phyloP scores from a whole-genome alignment of 2,113 vertebrate genomes.

The Ciconia boyciana region DNA sequence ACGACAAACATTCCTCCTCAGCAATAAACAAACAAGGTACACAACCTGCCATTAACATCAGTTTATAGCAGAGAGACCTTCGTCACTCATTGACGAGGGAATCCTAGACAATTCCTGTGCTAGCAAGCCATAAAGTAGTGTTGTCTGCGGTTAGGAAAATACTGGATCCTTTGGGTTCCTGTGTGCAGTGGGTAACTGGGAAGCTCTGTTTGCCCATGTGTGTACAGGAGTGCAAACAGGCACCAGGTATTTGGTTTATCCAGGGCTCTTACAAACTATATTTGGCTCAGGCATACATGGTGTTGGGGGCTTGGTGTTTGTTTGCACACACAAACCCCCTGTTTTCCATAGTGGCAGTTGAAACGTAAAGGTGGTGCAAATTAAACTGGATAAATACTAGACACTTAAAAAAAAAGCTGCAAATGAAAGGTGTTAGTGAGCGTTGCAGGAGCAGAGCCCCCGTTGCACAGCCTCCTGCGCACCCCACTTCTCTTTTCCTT shows the following conservation, averaged over 20 bases:
- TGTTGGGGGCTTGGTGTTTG: neutral
- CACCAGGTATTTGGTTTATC: slow-evolving; percentile 1
- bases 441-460: neutral
- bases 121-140: neutral
- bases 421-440: neutral
- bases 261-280: neutral
- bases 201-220: neutral
- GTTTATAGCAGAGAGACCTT: slow-evolving; percentile 47
- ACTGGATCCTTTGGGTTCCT: neutral
- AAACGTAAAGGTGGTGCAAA: neutral
- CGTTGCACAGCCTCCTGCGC: accelerated
- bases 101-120: slow-evolving; percentile 1
- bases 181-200: neutral
- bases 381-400: neutral
- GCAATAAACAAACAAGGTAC: slow-evolving; percentile 61
- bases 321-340: neutral
- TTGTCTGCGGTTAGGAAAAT: neutral
- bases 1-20: slow-evolving; percentile 55
- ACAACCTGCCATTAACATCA: slow-evolving; percentile 46
- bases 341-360: neutral
- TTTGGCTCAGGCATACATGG: neutral
- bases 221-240: neutral
- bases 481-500: neutral
- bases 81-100: slow-evolving; percentile 14
- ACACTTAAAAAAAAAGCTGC: neutral